Evolutionary conservation across 2,888 invertebrate genomes (phyloP).

Genomic region (Drosophila phalerata): DNA sequence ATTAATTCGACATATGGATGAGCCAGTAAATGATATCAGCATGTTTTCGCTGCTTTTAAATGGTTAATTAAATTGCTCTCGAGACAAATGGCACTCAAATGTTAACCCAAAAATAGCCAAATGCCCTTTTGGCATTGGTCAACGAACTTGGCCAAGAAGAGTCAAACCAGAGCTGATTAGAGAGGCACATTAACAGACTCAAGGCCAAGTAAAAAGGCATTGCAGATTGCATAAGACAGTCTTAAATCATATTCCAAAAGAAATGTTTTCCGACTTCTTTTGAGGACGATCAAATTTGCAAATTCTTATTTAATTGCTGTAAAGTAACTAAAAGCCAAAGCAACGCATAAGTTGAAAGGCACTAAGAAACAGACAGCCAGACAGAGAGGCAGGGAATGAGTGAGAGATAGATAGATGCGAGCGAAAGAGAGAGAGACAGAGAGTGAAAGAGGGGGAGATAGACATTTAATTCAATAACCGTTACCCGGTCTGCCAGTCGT

Average conservation of each 20-base stretch:
- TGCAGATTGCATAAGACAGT: slow-evolving; percentile 17
- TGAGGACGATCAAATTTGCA: slow-evolving; percentile 11
- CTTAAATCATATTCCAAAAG: slow-evolving; percentile 19
- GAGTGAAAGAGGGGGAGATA: slow-evolving; percentile 3
- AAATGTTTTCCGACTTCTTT: not conserved
- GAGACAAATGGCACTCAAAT: slow-evolving; percentile 35
- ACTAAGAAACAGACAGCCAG: not conserved
- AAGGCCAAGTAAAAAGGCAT: slow-evolving; percentile 5
- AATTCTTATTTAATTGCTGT: slow-evolving; percentile 48
- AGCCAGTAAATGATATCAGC: slow-evolving; percentile 7
- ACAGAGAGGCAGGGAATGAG: not conserved
- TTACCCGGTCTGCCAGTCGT: slow-evolving; percentile 56
- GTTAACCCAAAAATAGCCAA: slow-evolving; percentile 26
- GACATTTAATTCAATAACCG: slow-evolving; percentile 69
- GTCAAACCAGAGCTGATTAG: not conserved
- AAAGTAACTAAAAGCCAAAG: slow-evolving; percentile 22
- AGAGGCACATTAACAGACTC: not conserved
- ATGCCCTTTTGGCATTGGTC: slow-evolving; percentile 9
- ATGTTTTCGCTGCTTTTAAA: slow-evolving; percentile 27
- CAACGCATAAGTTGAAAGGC: not conserved
- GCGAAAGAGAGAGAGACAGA: not conserved
- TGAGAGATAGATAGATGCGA: not conserved
- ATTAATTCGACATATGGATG: slow-evolving; percentile 5
- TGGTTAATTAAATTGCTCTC: slow-evolving; percentile 31
- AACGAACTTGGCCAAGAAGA: slow-evolving; percentile 20